Evolutionary conservation across 2,113 vertebrate genomes (phyloP).

Genomic region (Chloroceryle aenea): DNA sequence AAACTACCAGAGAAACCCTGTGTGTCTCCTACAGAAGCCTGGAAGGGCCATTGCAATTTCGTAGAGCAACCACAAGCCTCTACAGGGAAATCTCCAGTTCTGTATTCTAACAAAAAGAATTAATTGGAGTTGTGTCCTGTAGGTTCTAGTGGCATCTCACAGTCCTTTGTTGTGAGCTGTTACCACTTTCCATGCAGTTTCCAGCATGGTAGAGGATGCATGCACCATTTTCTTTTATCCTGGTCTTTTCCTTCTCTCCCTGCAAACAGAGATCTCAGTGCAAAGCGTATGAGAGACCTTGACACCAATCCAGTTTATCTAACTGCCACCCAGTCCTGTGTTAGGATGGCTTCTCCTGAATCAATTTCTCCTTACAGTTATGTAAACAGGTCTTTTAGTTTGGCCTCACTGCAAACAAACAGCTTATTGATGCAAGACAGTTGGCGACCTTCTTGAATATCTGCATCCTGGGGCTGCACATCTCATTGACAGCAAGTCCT

Average conservation of each 20-base stretch:
- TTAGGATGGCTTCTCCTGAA: background rate
- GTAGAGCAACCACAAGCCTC: background rate
- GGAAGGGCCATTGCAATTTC: background rate
- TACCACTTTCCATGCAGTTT: background rate
- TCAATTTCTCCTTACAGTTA: background rate
- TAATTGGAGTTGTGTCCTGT: background rate
- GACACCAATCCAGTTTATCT: background rate
- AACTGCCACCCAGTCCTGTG: background rate
- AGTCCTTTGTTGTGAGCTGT: background rate
- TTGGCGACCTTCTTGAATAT: background rate
- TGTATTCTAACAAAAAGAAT: background rate
- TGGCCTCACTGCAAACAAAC: background rate
- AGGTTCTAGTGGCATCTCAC: background rate
- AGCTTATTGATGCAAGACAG: background rate
- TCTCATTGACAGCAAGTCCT: background rate
- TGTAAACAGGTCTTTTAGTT: background rate
- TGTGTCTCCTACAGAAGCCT: background rate
- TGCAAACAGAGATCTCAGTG: background rate
- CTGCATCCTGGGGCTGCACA: background rate
- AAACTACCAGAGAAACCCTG: background rate
- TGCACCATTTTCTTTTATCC: background rate
- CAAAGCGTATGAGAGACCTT: background rate
- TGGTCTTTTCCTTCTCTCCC: background rate
- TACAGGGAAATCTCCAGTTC: background rate
- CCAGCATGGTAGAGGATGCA: background rate